Evolutionary conservation across 2,888 invertebrate species (phyloP), one percentile per base, ranked within the genome.

Genomic region (Tricholauxania praeusta): DNA sequence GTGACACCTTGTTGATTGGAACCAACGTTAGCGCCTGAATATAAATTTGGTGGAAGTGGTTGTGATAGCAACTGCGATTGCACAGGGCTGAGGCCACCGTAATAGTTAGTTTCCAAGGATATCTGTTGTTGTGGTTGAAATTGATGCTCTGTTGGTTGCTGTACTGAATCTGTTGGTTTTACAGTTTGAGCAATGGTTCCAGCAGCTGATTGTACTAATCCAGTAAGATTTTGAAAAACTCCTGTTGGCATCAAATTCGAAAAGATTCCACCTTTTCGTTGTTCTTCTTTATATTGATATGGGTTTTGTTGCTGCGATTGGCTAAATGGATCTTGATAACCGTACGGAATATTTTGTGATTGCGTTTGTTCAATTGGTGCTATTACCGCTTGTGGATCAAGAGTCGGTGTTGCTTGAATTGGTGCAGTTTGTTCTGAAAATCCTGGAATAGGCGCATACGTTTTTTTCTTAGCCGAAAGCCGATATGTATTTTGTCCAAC

Each of bases 381-480:
- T 12, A 59, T 17, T 17, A 68, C 10, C 22, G 57, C 39, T 57
- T 69, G 55, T 7, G 71, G 28, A 64, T 62, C 53, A 15, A 73
- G 1, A 8, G 72, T 49, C 28, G 75, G 22, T 67, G 76, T 28
- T 32, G 47, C 64, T 48, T 47, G 39, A n/a, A 63, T 53, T 28
- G 62, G 72, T 5, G 53, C 22, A 8, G 59, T 19, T 15, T 77
- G 80, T 51, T 84, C 82, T 0, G 83, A 83, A 6, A 94, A 83
- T 1, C 94, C 94, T 1, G 95, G 95, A 80, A 93, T 91, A 80
- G 92, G 93, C 0, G 94, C 95, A 85, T 95, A 95, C 6, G 90
- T 88, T 81, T 93, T 92, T 83, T 93, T 92, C 79, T 91, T 90
- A 6, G 91, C 91, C 0, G 91, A 88, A 71, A 94, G 89, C 51